Evolutionary conservation across 2,888 invertebrate species (phyloP).

Genomic region (Mellilla xanthometata): DNA sequence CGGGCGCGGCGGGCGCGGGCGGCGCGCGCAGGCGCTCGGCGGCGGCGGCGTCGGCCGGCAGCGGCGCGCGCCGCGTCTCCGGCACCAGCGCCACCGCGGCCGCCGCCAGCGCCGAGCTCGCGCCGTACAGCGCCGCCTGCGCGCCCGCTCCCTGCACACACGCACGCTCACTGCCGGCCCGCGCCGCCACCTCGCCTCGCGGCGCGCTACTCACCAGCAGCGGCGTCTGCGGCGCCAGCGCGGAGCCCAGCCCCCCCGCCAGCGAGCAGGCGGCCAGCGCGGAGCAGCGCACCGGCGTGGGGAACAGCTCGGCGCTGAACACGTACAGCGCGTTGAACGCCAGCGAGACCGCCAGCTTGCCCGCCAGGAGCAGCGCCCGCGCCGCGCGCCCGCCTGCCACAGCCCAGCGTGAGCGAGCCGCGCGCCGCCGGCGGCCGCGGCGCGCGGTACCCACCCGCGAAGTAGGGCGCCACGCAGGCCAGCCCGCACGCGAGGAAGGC

Average conservation of each 20-base stretch:
- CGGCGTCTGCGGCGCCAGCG: slow-evolving; percentile 87
- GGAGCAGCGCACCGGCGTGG: slow-evolving; percentile 85
- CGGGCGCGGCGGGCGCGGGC: slow-evolving; percentile 18
- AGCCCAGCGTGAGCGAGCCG: slow-evolving; percentile 27
- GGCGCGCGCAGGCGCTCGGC: slow-evolving; percentile 53
- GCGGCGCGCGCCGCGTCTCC: slow-evolving; percentile 81
- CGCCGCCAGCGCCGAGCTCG: slow-evolving; percentile 63
- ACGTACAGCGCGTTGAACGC: slow-evolving; percentile 86
- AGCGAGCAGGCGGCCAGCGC: slow-evolving; percentile 86
- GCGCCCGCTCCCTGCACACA: slow-evolving; percentile 46
- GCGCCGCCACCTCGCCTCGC: too few species aligned
- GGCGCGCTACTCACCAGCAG: slow-evolving; percentile 70
- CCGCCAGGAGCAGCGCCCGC: slow-evolving; percentile 80
- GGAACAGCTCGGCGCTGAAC: slow-evolving; percentile 88
- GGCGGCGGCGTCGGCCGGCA: slow-evolving; percentile 78
- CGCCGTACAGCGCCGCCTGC: slow-evolving; percentile 76
- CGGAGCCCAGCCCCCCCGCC: slow-evolving; percentile 86
- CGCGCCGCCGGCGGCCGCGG: slow-evolving; percentile 49
- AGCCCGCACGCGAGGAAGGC: slow-evolving; percentile 64
- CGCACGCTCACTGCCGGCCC: too few species aligned
- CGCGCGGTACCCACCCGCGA: slow-evolving; percentile 60
- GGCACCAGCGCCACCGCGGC: slow-evolving; percentile 80
- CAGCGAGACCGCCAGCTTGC: slow-evolving; percentile 85
- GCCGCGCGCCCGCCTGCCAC: slow-evolving; percentile 51
- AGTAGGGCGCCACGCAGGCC: slow-evolving; percentile 60